phyloP scores from a whole-genome alignment of 1,140 invertebrate genomes.

The Zaprionus davidi region DNA sequence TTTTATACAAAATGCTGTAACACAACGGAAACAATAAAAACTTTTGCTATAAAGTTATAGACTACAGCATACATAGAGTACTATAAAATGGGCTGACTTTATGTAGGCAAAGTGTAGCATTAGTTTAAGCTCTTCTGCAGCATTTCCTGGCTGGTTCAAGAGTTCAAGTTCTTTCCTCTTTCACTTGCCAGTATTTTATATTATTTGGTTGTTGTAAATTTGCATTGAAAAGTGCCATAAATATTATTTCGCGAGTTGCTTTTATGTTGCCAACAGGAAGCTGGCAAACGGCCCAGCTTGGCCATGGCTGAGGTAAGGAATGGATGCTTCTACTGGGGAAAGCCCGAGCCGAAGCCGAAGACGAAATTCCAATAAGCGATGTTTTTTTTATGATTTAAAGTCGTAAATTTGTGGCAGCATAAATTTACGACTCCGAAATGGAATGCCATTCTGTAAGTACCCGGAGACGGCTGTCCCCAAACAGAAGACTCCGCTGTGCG shows the following conservation, averaged over 20 bases:
- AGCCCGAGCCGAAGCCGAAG: background rate
- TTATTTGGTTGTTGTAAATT: slow-evolving; percentile 77
- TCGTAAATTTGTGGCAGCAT: slow-evolving; percentile 68
- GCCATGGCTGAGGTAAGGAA: background rate
- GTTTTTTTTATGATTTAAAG: slow-evolving; percentile 79
- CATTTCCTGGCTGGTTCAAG: background rate
- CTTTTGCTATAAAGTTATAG: background rate
- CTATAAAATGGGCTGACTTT: background rate
- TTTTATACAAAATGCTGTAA: background rate
- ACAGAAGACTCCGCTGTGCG: background rate
- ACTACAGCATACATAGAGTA: background rate
- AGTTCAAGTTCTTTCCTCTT: background rate
- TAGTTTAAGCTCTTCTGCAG: slow-evolving; percentile 16
- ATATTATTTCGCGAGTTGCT: slow-evolving; percentile 77
- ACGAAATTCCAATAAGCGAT: slow-evolving; percentile 53
- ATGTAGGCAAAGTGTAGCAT: slow-evolving; percentile 9
- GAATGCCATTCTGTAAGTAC: slow-evolving; percentile 71
- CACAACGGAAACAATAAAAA: slow-evolving; percentile 3
- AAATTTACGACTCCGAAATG: slow-evolving; percentile 78
- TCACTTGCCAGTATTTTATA: slow-evolving; percentile 52
- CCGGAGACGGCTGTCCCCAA: slow-evolving; percentile 42
- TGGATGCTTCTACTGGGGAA: background rate
- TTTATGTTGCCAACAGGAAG: slow-evolving; percentile 68
- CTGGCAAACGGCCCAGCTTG: slow-evolving; percentile 32
- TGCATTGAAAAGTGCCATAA: slow-evolving; percentile 77